Base-by-base conservation (phyloP, 1,140 invertebrate species). In the Drosophila ambigua region DNA sequence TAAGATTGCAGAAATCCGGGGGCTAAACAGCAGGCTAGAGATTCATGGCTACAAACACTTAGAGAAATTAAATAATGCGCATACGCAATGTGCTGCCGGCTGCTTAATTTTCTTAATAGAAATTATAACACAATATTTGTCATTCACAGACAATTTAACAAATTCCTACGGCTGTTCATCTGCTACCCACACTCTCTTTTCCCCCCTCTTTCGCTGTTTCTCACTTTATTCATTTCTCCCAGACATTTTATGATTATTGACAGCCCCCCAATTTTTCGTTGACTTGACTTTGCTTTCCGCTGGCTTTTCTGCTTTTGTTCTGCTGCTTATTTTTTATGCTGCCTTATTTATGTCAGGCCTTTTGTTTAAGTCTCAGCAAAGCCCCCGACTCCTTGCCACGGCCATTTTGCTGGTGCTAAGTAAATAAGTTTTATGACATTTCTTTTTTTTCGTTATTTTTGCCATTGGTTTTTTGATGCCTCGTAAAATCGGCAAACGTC, bases 41-140 rank as follows among this genome's bases (percentile, higher is more conserved):
- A 72, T 83, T 79, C 72, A 83, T 75, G 79, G 64, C 63, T 59
- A 39, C 51, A 61, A 85, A 79, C 83, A 88, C 83, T 88, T 79
- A 79, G 76, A 76, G 57, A 88, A 88, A 88, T 88, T 77, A 89
- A 83, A 83, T 88, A 88, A 73, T 73, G 76, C 79, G 83, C 79
- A 88, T 83, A 83, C 79, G 83, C 60, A 72, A 77, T 83, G 76
- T 77, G 64, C 53, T 49, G 68, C 52, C 62, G 11, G 51, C 54
- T 77, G 72, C 80, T 88, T 79, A 89, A 88, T 88, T 88, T 87
- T 62, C 65, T 65, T 83, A 88, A 88, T 88, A 83, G 83, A 79
- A 77, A 88, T 88, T 88, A 88, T 88, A 79, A 77, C 84, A 88
- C 83, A 88, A 88, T 88, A 88, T 88, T 88, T 88, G 83, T 88